phyloP scores from a whole-genome alignment of 2,888 invertebrate genomes.

The Protodeltote pygarga region DNA sequence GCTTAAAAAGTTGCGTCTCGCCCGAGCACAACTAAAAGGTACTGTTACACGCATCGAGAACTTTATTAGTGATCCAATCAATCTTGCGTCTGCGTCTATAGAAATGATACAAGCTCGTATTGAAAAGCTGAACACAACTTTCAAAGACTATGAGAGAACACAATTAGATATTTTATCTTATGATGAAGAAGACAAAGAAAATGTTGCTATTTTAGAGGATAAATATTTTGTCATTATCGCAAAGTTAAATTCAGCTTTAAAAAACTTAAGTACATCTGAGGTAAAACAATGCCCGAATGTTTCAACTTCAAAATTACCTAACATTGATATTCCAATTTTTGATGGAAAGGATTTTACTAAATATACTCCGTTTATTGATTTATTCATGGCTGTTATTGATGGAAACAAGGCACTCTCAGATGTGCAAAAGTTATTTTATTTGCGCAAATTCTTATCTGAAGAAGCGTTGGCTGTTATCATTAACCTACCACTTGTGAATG shows the following conservation, averaged over 20 bases:
- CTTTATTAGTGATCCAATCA: too few relatives aligned
- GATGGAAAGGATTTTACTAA: background rate
- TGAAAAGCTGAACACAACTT: background rate
- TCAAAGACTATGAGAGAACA: background rate
- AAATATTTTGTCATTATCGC: too few relatives aligned
- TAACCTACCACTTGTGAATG: constrained; percentile 1
- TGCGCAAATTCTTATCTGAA: too few relatives aligned
- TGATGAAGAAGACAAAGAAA: background rate
- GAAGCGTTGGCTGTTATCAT: background rate
- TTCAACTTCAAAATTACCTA: background rate
- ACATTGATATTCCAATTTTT: background rate
- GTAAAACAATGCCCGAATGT: too few relatives aligned
- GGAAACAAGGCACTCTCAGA: too few relatives aligned
- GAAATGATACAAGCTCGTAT: background rate
- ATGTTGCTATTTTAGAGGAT: too few relatives aligned
- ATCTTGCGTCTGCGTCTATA: background rate
- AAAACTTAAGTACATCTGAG: too few relatives aligned
- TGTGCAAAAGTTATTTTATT: too few relatives aligned
- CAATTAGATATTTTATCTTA: background rate
- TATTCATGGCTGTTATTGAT: background rate
- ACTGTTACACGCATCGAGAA: too few relatives aligned
- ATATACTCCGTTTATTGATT: background rate
- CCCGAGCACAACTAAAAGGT: too few relatives aligned
- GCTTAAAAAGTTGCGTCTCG: too few relatives aligned
- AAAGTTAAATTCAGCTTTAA: too few relatives aligned